phyloP scores from a whole-genome alignment of 2,797 vertebrate genomes.

The Alectoris magna region DNA sequence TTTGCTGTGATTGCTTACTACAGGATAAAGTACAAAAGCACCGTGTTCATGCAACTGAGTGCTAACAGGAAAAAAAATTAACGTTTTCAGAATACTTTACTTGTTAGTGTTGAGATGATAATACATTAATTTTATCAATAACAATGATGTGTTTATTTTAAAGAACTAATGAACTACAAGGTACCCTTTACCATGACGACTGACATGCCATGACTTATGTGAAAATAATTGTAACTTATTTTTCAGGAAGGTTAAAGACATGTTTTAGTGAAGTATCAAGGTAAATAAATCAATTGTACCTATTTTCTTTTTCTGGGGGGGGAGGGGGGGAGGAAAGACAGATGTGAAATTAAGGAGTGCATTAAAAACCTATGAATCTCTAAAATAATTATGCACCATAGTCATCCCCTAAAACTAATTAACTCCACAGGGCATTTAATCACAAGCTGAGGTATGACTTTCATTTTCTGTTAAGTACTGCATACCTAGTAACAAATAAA shows the following conservation, averaged over 20 bases:
- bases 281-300: neutral
- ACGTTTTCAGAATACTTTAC: neutral
- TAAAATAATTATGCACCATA: slow-evolving; percentile 1
- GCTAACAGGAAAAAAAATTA: neutral
- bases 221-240: neutral
- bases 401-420: slow-evolving; percentile 3
- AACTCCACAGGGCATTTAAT: slow-evolving; percentile 19
- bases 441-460: neutral
- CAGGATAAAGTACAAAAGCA: neutral
- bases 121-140: neutral
- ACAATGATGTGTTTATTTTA: neutral
- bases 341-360: slow-evolving; percentile 24
- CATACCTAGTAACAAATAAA: slow-evolving; percentile 18
- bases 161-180: neutral
- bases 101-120: neutral
- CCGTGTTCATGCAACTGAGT: neutral
- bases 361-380: slow-evolving; percentile 31
- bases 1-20: neutral
- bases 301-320: neutral
- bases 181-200: neutral
- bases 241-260: neutral
- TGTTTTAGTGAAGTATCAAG: neutral
- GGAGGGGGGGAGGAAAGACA: neutral
- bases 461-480: neutral
- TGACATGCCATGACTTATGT: neutral